A percentile compares a stretch with the other conserved stretches of the same genome.
Evolutionary conservation across 1,140 invertebrate genomes (phyloP).

Genomic region (Prorops nasuta): DNA sequence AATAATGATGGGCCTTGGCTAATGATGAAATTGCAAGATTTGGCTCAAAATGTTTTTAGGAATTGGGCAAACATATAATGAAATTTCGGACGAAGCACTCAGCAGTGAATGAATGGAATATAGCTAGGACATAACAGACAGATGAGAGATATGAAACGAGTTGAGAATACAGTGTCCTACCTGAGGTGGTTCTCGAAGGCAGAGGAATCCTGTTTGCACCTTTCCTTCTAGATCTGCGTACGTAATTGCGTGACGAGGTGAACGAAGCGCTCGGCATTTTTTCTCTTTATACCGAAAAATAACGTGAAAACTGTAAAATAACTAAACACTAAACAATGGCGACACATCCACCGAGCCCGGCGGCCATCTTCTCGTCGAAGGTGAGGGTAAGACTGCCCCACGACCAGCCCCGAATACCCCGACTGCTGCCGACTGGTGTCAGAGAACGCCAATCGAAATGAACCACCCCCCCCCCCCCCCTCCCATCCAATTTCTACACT

Average conservation of each 20-base stretch:
- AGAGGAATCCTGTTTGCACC: constrained; percentile 78
- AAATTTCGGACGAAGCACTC: too few relatives aligned
- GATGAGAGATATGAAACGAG: too few relatives aligned
- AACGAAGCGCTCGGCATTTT: constrained; percentile 90
- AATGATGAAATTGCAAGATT: too few relatives aligned
- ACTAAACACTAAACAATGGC: constrained; percentile 53
- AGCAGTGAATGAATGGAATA: too few relatives aligned
- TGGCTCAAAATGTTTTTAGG: too few relatives aligned
- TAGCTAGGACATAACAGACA: too few relatives aligned
- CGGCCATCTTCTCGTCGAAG: constrained; percentile 52
- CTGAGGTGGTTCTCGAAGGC: constrained; percentile 73
- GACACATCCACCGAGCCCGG: constrained; percentile 50
- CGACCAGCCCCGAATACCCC: too few relatives aligned
- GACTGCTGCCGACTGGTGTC: constrained; percentile 31
- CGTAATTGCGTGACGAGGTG: constrained; percentile 82
- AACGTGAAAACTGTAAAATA: constrained; percentile 23
- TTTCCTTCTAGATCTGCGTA: constrained; percentile 81
- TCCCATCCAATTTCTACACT: constrained; percentile 2
- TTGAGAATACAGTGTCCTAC: too few relatives aligned
- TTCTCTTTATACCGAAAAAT: constrained; percentile 22
- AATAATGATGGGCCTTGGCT: too few relatives aligned
- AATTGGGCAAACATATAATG: too few relatives aligned
- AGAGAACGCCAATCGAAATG: constrained; percentile 37
- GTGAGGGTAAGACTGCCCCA: constrained; percentile 25
- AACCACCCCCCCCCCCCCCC: constrained; percentile 5